phyloP scores from a whole-genome alignment of 2,113 vertebrate species.

The Eubucco bourcierii region DNA sequence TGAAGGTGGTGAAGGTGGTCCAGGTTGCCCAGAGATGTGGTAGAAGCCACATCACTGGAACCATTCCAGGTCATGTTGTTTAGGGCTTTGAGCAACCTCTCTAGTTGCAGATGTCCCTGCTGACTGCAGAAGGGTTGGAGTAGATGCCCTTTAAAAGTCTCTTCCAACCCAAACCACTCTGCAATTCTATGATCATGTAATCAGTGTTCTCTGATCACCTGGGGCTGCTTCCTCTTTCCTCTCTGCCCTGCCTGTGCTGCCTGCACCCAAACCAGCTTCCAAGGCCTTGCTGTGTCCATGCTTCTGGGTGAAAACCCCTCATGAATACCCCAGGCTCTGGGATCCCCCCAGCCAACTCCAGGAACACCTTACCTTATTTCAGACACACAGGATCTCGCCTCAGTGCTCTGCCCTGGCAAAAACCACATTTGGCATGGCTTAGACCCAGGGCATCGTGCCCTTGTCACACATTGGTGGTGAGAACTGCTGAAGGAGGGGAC shows the following conservation, averaged over 20 bases:
- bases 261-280: not conserved
- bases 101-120: not conserved
- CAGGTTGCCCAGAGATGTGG: not conserved
- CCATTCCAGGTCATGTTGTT: not conserved
- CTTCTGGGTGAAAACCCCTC: not conserved
- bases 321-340: not conserved
- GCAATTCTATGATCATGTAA: not conserved
- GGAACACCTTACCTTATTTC: not conserved
- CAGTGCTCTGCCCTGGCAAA: not conserved
- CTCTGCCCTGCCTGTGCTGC: not conserved
- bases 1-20: not conserved
- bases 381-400: not conserved
- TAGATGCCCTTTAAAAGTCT: not conserved
- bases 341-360: not conserved
- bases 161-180: not conserved
- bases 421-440: not conserved
- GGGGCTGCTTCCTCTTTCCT: not conserved
- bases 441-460: not conserved
- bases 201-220: accelerated
- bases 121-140: not conserved
- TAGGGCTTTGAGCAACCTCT: not conserved
- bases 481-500: not conserved
- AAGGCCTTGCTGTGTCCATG: accelerated
- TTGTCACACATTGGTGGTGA: not conserved
- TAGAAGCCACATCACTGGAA: not conserved